These are phyloP conservation scores for Diplodus sargus DNA, from an alignment of 2,797 vertebrate genomes.

Conservation along the genomic window DNA sequence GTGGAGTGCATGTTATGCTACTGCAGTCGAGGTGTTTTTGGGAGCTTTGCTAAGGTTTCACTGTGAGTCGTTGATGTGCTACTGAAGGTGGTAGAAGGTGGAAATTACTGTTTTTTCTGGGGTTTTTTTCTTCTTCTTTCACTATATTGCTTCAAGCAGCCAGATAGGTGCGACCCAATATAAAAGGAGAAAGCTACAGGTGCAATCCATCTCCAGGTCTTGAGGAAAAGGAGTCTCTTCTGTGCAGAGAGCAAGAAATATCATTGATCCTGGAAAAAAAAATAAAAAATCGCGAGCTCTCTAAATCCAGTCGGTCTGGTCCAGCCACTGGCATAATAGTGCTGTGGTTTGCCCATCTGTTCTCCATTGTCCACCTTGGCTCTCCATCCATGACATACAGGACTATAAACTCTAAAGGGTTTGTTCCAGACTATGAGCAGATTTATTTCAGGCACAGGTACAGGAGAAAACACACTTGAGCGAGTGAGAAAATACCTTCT, in stretches of 20 bases:
- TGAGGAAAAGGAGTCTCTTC: constrained; percentile 55
- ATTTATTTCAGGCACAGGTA: constrained; percentile 78
- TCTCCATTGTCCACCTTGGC: constrained; percentile 71
- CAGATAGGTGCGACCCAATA: constrained; percentile 58
- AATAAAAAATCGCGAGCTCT: constrained; percentile 73
- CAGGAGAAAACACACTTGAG: constrained; percentile 64
- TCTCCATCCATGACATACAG: constrained; percentile 75
- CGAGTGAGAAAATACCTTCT: constrained; percentile 68
- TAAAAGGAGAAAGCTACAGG: constrained; percentile 58
- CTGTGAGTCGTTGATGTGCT: constrained; percentile 42
- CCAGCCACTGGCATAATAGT: constrained; percentile 70
- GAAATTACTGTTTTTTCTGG: constrained; percentile 51
- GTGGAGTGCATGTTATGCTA: constrained; percentile 68
- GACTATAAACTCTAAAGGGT: constrained; percentile 77
- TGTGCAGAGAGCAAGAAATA: constrained; percentile 64
- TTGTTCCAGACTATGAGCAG: constrained; percentile 78
- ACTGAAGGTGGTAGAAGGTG: constrained; percentile 52
- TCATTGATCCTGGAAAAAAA: constrained; percentile 69
- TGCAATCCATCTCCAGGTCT: constrained; percentile 65
- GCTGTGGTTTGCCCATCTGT: constrained; percentile 68
- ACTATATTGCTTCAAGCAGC: constrained; percentile 58
- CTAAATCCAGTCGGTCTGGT: constrained; percentile 74
- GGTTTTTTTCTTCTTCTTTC: constrained; percentile 7
- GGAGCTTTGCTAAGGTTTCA: constrained; percentile 60
- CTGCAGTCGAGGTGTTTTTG: constrained; percentile 62